Evolutionary conservation across 2,888 invertebrate species (phyloP).

Genomic region (Drosophila pseudotakahashii): DNA sequence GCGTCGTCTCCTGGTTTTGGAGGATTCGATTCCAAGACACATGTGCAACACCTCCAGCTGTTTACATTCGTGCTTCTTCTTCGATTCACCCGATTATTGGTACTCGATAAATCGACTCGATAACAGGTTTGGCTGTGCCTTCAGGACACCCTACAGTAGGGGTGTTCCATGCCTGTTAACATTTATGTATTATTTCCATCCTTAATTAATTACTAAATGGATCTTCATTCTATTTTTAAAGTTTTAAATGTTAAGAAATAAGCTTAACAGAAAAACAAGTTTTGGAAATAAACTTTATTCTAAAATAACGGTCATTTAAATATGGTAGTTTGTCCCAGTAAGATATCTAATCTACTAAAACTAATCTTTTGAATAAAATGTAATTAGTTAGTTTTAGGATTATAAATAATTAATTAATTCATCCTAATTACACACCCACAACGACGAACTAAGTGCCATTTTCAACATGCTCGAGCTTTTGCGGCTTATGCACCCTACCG

Average conservation of each 20-base stretch:
- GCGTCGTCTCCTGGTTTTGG: background rate
- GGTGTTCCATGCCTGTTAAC: background rate
- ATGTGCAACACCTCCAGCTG: constrained; percentile 63
- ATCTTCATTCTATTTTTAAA: no score
- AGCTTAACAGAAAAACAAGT: no score
- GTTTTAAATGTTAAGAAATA: no score
- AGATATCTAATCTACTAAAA: no score
- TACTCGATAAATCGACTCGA: constrained; percentile 3
- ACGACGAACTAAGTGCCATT: background rate
- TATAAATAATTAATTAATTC: no score
- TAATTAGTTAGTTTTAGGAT: no score
- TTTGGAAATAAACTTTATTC: no score
- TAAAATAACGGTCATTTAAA: no score
- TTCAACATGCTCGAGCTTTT: constrained; percentile 18
- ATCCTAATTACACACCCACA: background rate
- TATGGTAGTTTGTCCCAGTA: no score
- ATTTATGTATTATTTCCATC: no score
- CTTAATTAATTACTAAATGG: no score
- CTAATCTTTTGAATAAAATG: no score
- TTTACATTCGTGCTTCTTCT: constrained; percentile 32
- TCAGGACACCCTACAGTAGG: background rate
- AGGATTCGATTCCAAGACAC: constrained; percentile 29
- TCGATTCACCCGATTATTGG: background rate
- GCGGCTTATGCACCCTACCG: constrained; percentile 30
- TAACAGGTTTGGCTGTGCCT: background rate